Conservation (phyloP, 2,113 vertebrate genomes). For the Oncorhynchus gorbuscha region DNA sequence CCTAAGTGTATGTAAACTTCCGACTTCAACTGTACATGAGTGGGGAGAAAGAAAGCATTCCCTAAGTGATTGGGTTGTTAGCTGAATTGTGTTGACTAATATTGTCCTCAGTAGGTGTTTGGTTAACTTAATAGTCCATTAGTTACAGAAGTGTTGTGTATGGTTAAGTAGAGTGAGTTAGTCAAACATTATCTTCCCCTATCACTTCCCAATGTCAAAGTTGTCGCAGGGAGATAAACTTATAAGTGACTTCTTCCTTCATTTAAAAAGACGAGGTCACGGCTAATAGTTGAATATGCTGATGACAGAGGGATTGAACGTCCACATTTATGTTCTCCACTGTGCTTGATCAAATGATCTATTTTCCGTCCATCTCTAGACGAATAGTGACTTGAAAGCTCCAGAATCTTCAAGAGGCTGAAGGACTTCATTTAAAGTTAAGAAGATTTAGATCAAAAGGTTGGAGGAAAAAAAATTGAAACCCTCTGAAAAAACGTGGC, state of each 20-base stretch:
- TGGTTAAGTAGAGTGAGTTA: neutral
- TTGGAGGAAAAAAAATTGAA: conserved; percentile 69
- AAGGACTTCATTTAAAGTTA: conserved; percentile 79
- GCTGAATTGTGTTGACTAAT: neutral
- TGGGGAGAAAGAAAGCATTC: conserved; percentile 27
- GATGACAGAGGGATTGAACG: conserved; percentile 45
- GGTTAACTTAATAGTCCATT: neutral
- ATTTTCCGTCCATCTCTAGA: conserved; percentile 67
- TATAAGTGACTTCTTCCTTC: neutral
- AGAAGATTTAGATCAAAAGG: conserved; percentile 83
- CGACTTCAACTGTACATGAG: neutral
- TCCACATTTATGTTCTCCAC: conserved; percentile 47
- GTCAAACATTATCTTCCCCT: neutral
- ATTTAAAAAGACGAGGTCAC: conserved; percentile 17
- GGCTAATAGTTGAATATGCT: conserved; percentile 37
- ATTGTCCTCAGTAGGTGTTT: neutral
- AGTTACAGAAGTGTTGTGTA: neutral
- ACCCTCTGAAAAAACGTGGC: conserved; percentile 45
- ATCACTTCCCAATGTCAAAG: neutral
- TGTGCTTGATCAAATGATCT: conserved; percentile 60
- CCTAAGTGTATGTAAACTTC: too few relatives aligned
- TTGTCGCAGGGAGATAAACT: neutral
- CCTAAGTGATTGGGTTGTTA: conserved; percentile 20
- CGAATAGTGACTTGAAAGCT: conserved; percentile 72
- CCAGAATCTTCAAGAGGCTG: conserved; percentile 69